Evolutionary conservation across 2,797 vertebrate genomes (phyloP).

Genomic region (Babyrousa celebensis): DNA sequence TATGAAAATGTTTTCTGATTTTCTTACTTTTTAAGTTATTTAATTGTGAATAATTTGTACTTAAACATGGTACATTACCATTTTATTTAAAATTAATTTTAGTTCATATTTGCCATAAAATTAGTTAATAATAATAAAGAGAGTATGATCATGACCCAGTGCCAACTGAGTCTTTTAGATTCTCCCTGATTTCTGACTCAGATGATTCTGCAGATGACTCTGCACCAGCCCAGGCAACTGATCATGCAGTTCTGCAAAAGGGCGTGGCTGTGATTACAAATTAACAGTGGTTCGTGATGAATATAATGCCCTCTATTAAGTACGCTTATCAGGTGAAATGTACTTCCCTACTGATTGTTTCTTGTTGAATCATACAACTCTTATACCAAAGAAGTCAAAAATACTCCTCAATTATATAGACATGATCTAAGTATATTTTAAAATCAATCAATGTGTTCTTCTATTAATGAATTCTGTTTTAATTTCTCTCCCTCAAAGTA

Average conservation of each 20-base stretch:
- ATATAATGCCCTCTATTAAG: neutral
- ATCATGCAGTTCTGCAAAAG: neutral
- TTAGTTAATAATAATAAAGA: neutral
- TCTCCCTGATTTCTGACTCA: neutral
- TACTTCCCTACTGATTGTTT: neutral
- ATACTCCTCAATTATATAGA: neutral
- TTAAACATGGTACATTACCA: neutral
- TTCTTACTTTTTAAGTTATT: neutral
- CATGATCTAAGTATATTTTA: neutral
- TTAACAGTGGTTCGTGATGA: fast-evolving
- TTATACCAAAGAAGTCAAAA: neutral
- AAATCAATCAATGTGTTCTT: constrained; percentile 39
- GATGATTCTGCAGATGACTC: neutral
- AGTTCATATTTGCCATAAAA: constrained; percentile 24
- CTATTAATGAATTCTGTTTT: constrained; percentile 31
- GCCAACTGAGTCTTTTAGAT: neutral
- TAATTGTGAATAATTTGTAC: neutral
- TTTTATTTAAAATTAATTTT: constrained; percentile 61
- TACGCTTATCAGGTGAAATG: neutral
- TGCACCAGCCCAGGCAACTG: too few species aligned
- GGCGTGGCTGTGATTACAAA: neutral
- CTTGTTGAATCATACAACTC: neutral
- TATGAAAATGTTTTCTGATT: neutral
- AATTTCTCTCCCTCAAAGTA: neutral
- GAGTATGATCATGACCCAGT: neutral